These are phyloP conservation scores for Cephalopholis sonnerati DNA, from an alignment of 2,113 vertebrate genomes.

Conservation along the genomic window DNA sequence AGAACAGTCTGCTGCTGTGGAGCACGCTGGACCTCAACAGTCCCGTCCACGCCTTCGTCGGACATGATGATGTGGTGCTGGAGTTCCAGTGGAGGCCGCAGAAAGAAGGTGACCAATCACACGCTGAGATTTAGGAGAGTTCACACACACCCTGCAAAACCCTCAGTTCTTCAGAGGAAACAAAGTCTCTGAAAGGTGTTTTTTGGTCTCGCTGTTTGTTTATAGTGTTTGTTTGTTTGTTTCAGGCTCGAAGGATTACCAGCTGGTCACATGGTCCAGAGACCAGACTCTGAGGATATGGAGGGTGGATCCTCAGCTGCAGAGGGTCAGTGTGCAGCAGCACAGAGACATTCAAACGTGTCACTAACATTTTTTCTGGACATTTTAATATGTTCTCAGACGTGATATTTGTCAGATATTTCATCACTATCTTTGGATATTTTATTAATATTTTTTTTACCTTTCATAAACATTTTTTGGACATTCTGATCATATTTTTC, in stretches of 20 bases:
- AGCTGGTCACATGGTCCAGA: conserved; percentile 97
- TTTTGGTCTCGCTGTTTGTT: not conserved
- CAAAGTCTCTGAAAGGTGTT: too few relatives aligned
- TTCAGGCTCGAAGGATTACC: conserved; percentile 94
- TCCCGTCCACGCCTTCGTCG: conserved; percentile 96
- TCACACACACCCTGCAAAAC: not conserved
- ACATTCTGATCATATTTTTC: too few relatives aligned
- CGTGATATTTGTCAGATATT: too few relatives aligned
- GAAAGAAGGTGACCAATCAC: conserved; percentile 89
- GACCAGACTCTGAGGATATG: conserved; percentile 98
- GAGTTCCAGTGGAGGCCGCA: conserved; percentile 99
- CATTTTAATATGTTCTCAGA: too few relatives aligned
- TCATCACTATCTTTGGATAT: too few relatives aligned
- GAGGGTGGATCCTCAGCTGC: conserved; percentile 96
- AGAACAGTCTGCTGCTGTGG: conserved; percentile 97
- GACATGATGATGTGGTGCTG: conserved; percentile 96
- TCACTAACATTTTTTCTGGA: too few relatives aligned
- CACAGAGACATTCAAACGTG: too few relatives aligned
- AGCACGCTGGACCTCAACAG: conserved; percentile 94
- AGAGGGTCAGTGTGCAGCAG: conserved; percentile 86
- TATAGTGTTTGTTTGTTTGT: not conserved
- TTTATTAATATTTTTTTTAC: too few relatives aligned
- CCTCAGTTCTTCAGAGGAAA: too few relatives aligned
- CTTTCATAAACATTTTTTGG: too few relatives aligned
- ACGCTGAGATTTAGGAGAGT: not conserved